Evolutionary conservation across 1,140 invertebrate species (phyloP), one percentile per base, ranked within the genome.

Genomic region (Aphaenogaster rudis): DNA sequence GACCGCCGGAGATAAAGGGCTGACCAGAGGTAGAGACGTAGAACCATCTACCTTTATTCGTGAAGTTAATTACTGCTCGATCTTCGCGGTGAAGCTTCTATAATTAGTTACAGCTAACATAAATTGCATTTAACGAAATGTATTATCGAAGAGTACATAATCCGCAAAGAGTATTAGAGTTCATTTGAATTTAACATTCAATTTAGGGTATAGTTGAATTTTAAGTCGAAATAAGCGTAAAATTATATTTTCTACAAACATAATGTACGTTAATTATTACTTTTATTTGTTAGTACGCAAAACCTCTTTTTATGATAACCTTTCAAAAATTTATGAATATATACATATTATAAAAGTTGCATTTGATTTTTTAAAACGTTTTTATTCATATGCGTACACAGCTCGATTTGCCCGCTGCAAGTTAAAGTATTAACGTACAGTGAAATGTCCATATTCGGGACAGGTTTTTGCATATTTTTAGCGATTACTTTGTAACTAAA

Each of bases 1-100:
- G 66, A 57, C 66, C 66, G 79, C 50, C 48, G 28, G 64, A 81
- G 66, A 72, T 71, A 81, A 81, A 81, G 79, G 79, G 36, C 59
- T 21, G 50, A 33, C 64, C 39, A 21, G 50, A 52, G 69, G 50
- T 52, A 48, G 21, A 79, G 59, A 64, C 28, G 76, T 36, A 64
- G 79, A 72, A 72, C 64, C 48, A 9, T 81, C 66, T 71, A 69
- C 50, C 21, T 81, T 81, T 71, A 52, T 72, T 72, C 66, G 48
- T 28, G 21, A 81, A 72, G 36, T 81, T 81, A 81, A 71, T 81
- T 81, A 71, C 50, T 45, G 50, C 66, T 71, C 21, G 15, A 39
- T 71, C 66, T 72, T 72, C 21, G 48, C 36, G 48, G 7, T 39
- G 39, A 52, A 72, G 66, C 50, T 81, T 81, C 50, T 39, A 71